phyloP scores from a whole-genome alignment of 1,140 invertebrate species.

The Pantala flavescens region DNA sequence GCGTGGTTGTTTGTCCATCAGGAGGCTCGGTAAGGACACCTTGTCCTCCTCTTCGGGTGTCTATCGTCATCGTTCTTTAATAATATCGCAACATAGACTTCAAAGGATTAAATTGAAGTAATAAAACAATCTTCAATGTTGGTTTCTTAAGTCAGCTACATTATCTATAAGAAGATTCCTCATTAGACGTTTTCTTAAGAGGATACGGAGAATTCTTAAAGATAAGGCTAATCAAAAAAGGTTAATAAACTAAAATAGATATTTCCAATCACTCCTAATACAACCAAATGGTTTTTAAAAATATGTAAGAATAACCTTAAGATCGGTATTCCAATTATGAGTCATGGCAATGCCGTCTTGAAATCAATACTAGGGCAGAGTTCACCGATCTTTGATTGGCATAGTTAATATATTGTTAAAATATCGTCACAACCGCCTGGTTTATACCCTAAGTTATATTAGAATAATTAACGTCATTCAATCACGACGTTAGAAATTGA shows the following conservation, averaged over 20 bases:
- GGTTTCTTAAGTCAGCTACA: not conserved
- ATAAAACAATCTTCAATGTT: not conserved
- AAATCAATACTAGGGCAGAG: constrained; percentile 9
- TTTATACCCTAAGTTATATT: no score
- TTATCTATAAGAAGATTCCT: not conserved
- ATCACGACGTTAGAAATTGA: not conserved
- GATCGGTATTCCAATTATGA: constrained; percentile 5
- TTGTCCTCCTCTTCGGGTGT: constrained; percentile 43
- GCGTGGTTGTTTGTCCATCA: constrained; percentile 43
- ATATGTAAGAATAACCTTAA: not conserved
- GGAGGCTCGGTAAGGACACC: constrained; percentile 45
- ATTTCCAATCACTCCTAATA: no score
- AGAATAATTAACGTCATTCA: no score
- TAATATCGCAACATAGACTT: constrained; percentile 18
- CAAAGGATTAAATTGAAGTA: not conserved
- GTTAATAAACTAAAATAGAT: no score
- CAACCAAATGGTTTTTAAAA: no score
- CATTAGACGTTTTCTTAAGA: not conserved
- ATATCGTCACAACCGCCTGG: no score
- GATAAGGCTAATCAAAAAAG: not conserved
- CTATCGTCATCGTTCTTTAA: constrained; percentile 43
- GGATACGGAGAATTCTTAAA: not conserved
- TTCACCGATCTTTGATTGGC: constrained; percentile 5
- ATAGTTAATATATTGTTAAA: not conserved
- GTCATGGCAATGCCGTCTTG: constrained; percentile 2